Base-by-base conservation (phyloP, 2,888 invertebrate genomes). In the Ditula angustiorana region DNA sequence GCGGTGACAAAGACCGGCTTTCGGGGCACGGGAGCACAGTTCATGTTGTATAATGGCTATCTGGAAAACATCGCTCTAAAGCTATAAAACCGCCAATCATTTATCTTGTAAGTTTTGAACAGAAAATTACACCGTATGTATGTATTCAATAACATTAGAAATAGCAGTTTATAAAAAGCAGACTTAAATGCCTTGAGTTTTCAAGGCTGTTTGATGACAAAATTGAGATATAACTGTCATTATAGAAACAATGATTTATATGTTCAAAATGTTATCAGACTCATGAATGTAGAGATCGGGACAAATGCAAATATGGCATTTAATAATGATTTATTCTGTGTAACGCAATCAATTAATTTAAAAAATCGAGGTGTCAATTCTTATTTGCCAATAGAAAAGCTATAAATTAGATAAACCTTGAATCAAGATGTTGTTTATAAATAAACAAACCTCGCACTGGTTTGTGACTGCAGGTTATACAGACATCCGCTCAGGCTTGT, bases 1-100 rank as follows among this genome's bases (percentile, higher is more conserved):
- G 47, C 46, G 30, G 16, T 13, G 58, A 58, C 58, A 58, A 24
- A 47, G 58, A 13, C n/a, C 24, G 41, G 47, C 47, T 23, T 47
- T 24, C 8, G 33, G 47, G 35, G 33, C 24, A 46, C 16, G 47
- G 47, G 33, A 47, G n/a, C n/a, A n/a, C n/a, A n/a, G n/a, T n/a
- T n/a, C 58, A 58, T 13, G 35, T 57, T 21, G 16, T 37, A 16
- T 33, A 11, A 44, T 56, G 16, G 37, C 5, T 21, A 33, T 21
- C 44, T 1, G 11, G 10, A n/a, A n/a, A n/a, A n/a, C n/a, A n/a
- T n/a, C n/a, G 26, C 26, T 26, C 26, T 26, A 26, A 5, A 26
- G n/a, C n/a, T n/a, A n/a, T n/a, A n/a, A n/a, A n/a, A n/a, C n/a
- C n/a, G n/a, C n/a, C n/a, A n/a, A n/a, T n/a, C n/a, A n/a, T n/a